A percentile compares a stretch with the other conserved stretches of the same genome.
These are phyloP conservation scores for Sakesphorus luctuosus DNA, from an alignment of 2,113 vertebrate genomes.

Conservation along the genomic window DNA sequence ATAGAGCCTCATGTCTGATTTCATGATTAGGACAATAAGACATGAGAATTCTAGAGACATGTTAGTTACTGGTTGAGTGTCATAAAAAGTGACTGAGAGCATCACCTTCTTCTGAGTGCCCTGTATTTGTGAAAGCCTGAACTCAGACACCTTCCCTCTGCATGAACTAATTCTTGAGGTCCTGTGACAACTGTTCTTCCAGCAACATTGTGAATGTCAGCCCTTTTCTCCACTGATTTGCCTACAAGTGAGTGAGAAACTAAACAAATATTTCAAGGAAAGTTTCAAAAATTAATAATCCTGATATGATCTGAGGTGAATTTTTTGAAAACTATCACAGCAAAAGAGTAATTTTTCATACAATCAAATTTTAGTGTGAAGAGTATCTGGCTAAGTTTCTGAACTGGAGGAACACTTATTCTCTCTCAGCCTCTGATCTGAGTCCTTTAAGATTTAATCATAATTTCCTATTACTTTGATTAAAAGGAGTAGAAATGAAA, in stretches of 20 bases:
- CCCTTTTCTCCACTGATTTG: not conserved
- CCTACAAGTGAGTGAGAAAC: not conserved
- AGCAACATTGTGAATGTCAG: not conserved
- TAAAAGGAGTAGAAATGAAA: not conserved
- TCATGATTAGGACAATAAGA: not conserved
- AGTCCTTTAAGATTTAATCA: not conserved
- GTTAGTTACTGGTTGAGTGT: not conserved
- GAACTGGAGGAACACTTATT: not conserved
- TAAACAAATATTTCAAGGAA: not conserved
- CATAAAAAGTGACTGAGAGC: not conserved
- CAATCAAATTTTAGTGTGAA: not conserved
- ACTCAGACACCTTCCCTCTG: not conserved
- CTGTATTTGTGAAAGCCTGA: not conserved
- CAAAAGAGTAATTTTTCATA: not conserved
- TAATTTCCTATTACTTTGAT: not conserved
- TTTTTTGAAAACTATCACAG: not conserved
- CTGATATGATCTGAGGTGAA: not conserved
- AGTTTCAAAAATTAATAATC: not conserved
- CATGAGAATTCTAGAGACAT: not conserved
- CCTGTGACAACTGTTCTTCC: not conserved
- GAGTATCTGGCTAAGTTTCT: not conserved
- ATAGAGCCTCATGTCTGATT: not conserved
- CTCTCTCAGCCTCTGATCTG: not conserved
- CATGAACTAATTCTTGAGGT: not conserved
- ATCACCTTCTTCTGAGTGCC: not conserved